Conservation (phyloP, 2,113 vertebrate species). For the Hyaena hyaena region DNA sequence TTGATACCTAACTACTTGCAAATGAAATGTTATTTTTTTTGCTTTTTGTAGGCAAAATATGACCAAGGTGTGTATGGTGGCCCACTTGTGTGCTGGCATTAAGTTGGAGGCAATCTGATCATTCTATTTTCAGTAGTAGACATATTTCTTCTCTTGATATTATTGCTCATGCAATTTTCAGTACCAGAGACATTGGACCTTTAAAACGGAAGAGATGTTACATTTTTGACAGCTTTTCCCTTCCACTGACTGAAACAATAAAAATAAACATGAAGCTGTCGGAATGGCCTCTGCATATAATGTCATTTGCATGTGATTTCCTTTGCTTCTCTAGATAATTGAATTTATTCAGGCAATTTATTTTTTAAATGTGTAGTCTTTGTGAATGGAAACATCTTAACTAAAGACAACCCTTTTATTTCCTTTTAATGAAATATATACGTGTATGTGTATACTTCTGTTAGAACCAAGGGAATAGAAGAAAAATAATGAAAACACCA, state of each 20-base stretch:
- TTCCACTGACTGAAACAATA: slow-evolving; percentile 56
- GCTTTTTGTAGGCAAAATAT: not conserved
- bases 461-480: slow-evolving; percentile 58
- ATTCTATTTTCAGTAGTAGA: not conserved
- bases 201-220: slow-evolving; percentile 51
- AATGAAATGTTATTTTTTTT: not conserved
- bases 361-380: slow-evolving; percentile 70
- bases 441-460: not conserved
- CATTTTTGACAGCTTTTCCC: slow-evolving; percentile 48
- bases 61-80: not conserved
- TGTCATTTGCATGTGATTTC: slow-evolving; percentile 77
- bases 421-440: slow-evolving; percentile 70
- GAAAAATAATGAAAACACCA: slow-evolving; percentile 68
- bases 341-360: slow-evolving; percentile 78
- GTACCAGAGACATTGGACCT: slow-evolving; percentile 16
- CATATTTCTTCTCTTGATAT: slow-evolving; percentile 50
- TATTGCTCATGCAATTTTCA: slow-evolving; percentile 24
- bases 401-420: slow-evolving; percentile 63
- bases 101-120: not conserved
- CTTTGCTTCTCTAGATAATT: slow-evolving; percentile 71
- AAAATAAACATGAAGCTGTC: slow-evolving; percentile 73
- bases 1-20: not conserved
- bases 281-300: slow-evolving; percentile 42
- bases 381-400: slow-evolving; percentile 66
- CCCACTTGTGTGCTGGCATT: not conserved